Conservation (phyloP, 2,113 vertebrate species). For the Casuarius casuarius region DNA sequence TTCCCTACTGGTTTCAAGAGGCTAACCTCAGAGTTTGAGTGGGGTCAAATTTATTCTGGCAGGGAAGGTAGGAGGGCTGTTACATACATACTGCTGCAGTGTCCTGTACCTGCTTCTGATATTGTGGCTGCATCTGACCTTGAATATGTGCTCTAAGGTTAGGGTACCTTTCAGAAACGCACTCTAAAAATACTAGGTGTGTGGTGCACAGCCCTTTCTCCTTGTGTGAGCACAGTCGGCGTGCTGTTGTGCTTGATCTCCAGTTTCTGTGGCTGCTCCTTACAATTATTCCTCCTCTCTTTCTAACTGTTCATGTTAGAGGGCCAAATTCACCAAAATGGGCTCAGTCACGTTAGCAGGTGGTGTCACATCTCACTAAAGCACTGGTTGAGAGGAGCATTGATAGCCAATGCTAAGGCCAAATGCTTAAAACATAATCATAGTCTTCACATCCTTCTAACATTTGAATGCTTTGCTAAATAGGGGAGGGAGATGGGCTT, state of each 20-base stretch:
- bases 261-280: neutral
- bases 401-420: neutral
- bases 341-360: neutral
- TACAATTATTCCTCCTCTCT: neutral
- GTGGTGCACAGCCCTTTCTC: neutral
- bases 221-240: neutral
- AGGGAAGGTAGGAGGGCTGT: neutral
- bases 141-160: neutral
- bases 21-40: neutral
- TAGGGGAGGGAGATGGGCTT: neutral
- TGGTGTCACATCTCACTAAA: neutral
- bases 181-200: neutral
- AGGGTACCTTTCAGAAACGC: neutral
- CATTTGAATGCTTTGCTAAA: neutral
- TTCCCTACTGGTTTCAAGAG: neutral
- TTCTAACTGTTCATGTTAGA: neutral
- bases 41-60: neutral
- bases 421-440: neutral
- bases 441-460: neutral
- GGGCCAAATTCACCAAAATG: neutral
- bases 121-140: neutral
- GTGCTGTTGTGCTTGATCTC: rapidly evolving
- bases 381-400: neutral
- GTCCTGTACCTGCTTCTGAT: neutral
- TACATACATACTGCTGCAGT: neutral